These are phyloP conservation scores for Colinus virginianus DNA, from an alignment of 2,113 vertebrate genomes.

Conservation along the genomic window DNA sequence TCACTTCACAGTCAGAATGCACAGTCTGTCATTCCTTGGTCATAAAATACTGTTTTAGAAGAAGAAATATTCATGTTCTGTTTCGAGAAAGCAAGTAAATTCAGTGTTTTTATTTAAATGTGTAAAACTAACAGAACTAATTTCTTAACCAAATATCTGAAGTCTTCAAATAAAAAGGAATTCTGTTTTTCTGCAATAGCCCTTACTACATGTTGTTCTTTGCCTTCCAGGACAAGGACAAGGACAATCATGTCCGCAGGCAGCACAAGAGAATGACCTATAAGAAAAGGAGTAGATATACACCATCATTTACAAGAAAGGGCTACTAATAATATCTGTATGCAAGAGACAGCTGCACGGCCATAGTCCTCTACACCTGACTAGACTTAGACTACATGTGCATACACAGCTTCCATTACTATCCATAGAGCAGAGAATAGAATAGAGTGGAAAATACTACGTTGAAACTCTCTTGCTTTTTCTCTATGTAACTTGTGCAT, in stretches of 20 bases:
- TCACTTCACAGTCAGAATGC: background rate
- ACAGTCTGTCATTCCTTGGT: background rate
- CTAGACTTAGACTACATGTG: background rate
- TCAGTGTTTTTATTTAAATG: background rate
- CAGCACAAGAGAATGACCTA: background rate
- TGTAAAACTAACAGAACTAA: background rate
- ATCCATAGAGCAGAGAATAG: background rate
- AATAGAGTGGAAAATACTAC: background rate
- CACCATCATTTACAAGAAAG: background rate
- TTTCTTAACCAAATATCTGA: background rate
- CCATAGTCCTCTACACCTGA: fast-evolving
- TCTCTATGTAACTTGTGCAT: background rate
- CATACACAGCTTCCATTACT: background rate
- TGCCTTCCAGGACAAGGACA: conserved; percentile 24
- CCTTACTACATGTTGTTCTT: background rate
- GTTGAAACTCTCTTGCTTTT: background rate
- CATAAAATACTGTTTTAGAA: background rate
- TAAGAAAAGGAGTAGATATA: background rate
- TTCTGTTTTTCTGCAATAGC: background rate
- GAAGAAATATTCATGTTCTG: background rate
- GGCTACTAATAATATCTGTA: background rate
- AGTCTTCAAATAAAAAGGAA: background rate
- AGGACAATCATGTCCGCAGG: background rate
- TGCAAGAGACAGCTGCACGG: background rate
- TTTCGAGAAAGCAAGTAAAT: background rate